A percentile compares a stretch with the other conserved stretches of the same genome.
phyloP scores from a whole-genome alignment of 2,888 invertebrate species.

The Tetragnatha montana region DNA sequence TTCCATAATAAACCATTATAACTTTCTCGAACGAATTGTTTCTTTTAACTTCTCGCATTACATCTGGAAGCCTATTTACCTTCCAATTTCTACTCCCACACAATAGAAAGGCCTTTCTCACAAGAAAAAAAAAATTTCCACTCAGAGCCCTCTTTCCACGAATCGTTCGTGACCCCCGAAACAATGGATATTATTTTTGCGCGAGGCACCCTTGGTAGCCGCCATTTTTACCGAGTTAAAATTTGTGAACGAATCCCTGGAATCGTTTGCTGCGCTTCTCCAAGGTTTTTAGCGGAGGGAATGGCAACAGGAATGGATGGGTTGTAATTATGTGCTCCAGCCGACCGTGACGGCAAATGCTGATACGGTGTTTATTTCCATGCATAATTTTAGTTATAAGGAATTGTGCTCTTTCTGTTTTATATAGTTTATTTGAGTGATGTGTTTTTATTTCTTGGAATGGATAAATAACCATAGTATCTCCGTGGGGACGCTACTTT shows the following conservation, averaged over 20 bases:
- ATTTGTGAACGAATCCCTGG: slow-evolving; percentile 12
- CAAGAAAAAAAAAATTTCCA: neutral
- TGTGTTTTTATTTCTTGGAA: too few species aligned
- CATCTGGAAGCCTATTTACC: neutral
- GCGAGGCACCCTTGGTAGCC: neutral
- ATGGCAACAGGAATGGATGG: neutral
- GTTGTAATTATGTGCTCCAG: slow-evolving; percentile 33
- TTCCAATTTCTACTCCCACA: neutral
- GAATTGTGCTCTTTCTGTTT: neutral
- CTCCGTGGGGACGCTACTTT: too few species aligned
- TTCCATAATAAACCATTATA: neutral
- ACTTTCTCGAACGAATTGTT: neutral
- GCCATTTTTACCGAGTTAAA: neutral
- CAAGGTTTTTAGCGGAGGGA: neutral
- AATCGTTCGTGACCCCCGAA: neutral
- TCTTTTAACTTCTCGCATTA: neutral
- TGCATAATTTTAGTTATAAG: neutral
- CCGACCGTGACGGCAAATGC: slow-evolving; percentile 27
- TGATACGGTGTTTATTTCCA: slow-evolving; percentile 3
- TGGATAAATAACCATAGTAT: too few species aligned
- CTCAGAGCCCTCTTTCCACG: neutral
- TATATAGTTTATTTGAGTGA: too few species aligned
- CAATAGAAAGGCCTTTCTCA: neutral
- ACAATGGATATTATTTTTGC: slow-evolving; percentile 17
- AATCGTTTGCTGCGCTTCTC: neutral